Conservation (phyloP, 2,888 invertebrate species). For the Dastarcus helophoroides region DNA sequence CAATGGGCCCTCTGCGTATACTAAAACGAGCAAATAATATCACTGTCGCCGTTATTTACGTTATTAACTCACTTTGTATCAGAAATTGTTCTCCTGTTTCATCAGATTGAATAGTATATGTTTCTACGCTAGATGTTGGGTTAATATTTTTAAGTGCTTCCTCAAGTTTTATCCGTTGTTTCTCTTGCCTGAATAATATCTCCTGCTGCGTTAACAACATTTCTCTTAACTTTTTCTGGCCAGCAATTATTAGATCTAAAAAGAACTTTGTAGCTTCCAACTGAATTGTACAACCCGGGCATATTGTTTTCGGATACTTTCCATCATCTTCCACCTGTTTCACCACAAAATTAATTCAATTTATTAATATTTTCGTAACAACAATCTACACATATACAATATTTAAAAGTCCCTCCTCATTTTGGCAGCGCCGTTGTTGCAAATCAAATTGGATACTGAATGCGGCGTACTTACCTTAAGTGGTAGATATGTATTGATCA, state of each 20-base stretch:
- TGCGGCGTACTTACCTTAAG: slow-evolving; percentile 48
- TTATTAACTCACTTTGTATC: slow-evolving; percentile 39
- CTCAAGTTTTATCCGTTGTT: slow-evolving; percentile 29
- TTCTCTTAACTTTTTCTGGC: slow-evolving; percentile 49
- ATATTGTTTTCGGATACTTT: slow-evolving; percentile 58
- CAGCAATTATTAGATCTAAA: slow-evolving; percentile 57
- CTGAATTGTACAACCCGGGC: slow-evolving; percentile 66
- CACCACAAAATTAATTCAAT: no score
- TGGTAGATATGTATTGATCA: slow-evolving; percentile 64
- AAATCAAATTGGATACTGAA: slow-evolving; percentile 28
- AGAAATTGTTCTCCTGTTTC: slow-evolving; percentile 38
- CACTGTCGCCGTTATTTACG: neutral
- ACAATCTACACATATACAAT: slow-evolving; percentile 2
- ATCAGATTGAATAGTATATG: slow-evolving; percentile 29
- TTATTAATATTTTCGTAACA: no score
- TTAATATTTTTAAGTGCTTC: slow-evolving; percentile 30
- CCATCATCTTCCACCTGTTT: slow-evolving; percentile 64
- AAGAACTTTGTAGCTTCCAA: slow-evolving; percentile 64
- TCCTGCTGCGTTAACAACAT: slow-evolving; percentile 40
- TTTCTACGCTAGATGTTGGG: slow-evolving; percentile 31
- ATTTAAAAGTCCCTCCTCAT: slow-evolving; percentile 24
- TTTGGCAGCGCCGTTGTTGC: slow-evolving; percentile 13
- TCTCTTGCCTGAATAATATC: slow-evolving; percentile 31
- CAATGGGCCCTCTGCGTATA: slow-evolving; percentile 48
- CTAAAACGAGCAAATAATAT: slow-evolving; percentile 31